Evolutionary conservation across 2,888 invertebrate species (phyloP).

Genomic region (Nymphalis c-album): DNA sequence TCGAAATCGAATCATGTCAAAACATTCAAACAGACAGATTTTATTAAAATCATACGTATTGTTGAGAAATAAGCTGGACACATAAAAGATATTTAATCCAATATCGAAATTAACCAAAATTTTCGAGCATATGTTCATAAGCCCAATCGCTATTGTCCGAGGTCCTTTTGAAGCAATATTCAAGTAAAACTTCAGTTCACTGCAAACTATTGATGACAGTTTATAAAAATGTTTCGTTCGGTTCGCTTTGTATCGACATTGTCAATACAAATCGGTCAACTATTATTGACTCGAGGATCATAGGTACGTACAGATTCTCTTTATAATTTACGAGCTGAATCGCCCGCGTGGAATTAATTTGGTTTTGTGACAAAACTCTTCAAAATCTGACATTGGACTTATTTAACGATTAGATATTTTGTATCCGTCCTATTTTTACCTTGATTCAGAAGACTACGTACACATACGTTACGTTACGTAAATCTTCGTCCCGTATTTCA

Average conservation of each 20-base stretch:
- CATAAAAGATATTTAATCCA: slow-evolving; percentile 71
- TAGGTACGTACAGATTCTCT: slow-evolving; percentile 42
- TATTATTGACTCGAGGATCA: slow-evolving; percentile 49
- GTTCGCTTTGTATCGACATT: slow-evolving; percentile 46
- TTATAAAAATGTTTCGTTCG: slow-evolving; percentile 60
- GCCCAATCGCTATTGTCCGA: slow-evolving; percentile 59
- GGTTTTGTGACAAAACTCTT: too few species aligned
- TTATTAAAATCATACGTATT: slow-evolving; percentile 59
- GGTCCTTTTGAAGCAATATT: slow-evolving; percentile 60
- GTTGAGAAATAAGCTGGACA: slow-evolving; percentile 62
- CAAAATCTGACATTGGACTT: too few species aligned
- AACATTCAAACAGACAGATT: slow-evolving; percentile 58
- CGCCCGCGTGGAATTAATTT: not conserved
- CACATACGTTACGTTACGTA: too few species aligned
- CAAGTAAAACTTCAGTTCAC: slow-evolving; percentile 50
- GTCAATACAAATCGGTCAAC: slow-evolving; percentile 50
- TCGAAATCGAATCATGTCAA: slow-evolving; percentile 50
- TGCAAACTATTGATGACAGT: slow-evolving; percentile 66
- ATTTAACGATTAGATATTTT: too few species aligned
- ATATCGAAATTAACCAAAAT: slow-evolving; percentile 66
- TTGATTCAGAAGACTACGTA: too few species aligned
- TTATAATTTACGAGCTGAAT: slow-evolving; percentile 22
- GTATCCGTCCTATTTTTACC: too few species aligned
- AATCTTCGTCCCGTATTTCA: too few species aligned
- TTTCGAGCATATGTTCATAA: slow-evolving; percentile 66